Evolutionary conservation across 2,797 vertebrate species (phyloP), one percentile per base, ranked within the genome.

Genomic region (Orientallactaga sibirica): DNA sequence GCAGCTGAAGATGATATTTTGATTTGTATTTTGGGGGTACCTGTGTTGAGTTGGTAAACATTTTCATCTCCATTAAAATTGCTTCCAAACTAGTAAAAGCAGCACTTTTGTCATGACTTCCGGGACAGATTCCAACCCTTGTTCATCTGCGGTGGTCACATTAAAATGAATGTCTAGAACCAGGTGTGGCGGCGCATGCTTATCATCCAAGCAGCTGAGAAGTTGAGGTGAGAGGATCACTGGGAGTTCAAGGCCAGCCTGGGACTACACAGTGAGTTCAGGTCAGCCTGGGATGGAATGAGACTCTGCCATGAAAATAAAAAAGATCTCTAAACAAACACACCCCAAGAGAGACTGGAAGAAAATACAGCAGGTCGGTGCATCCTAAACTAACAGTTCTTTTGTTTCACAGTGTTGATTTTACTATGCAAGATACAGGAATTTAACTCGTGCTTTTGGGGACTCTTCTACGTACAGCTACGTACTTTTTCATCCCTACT

Each of bases 1-100:
- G 97, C 98, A 98, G 98, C 98, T 96, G 96, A 96, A 98, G 96
- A 98, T 96, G 93, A 96, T 98, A 98, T 97, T 98, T 98, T 98
- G 97, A 96, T 88, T 98, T 98, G 96, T 98, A 98, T 95, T 97
- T 97, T 96, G 76, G 95, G 77, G 93, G 81, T 95, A 94, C 78
- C 96, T 97, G 95, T 98, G 98, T 97, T 97, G 95, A 98, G 95
- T 96, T 95, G 97, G 96, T 96, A 97, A 97, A 98, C 97, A 96
- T 98, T 98, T 96, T 95, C 97, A 98, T 98, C 96, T 98, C 96
- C 97, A 98, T 98, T 98, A 98, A 97, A 98, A 98, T 93, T 95
- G 97, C 98, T 98, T 98, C 98, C 97, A 96, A 97, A 97, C 97
- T 88, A 95, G 90, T 97, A 94, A 97, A 97, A 90, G 93, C 7